A percentile compares a stretch with the other conserved stretches of the same genome.
phyloP scores from a whole-genome alignment of 2,113 vertebrate genomes.

The Lanius collurio region DNA sequence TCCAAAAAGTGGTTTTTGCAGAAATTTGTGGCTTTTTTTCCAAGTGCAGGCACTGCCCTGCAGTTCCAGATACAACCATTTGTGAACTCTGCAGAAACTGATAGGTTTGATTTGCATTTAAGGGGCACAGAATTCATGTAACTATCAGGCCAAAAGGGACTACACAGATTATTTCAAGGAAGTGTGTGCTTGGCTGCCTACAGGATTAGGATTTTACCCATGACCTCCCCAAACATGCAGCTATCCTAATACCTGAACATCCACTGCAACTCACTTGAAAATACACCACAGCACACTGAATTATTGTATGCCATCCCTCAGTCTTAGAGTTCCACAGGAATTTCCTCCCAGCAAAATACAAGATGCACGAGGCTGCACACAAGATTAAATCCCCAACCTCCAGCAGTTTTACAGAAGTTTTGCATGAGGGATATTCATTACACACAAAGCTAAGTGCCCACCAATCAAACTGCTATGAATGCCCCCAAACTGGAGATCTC shows the following conservation, averaged over 20 bases:
- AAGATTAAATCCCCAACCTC: neutral
- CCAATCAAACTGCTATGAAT: constrained; percentile 15
- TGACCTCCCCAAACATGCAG: neutral
- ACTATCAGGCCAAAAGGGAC: neutral
- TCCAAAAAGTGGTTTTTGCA: neutral
- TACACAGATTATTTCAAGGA: neutral
- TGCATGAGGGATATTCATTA: neutral
- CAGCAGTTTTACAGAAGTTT: constrained; percentile 3
- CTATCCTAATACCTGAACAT: neutral
- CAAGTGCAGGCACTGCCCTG: neutral
- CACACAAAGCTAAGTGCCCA: constrained; percentile 29
- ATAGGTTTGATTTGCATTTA: neutral
- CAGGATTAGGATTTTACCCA: neutral
- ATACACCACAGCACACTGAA: neutral
- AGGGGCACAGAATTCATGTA: neutral
- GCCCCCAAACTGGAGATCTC: constrained; percentile 21
- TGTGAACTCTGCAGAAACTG: neutral
- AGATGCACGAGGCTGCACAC: neutral
- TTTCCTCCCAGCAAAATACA: neutral
- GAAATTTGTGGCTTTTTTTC: neutral
- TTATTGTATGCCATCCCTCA: neutral
- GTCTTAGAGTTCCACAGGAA: neutral
- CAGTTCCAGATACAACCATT: neutral
- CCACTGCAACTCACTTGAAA: neutral
- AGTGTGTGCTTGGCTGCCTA: neutral